Percentiles rank a stretch among this genome's conserved stretches.
Evolutionary conservation across 2,113 vertebrate species (phyloP).

Genomic region (Oxyura jamaicensis): DNA sequence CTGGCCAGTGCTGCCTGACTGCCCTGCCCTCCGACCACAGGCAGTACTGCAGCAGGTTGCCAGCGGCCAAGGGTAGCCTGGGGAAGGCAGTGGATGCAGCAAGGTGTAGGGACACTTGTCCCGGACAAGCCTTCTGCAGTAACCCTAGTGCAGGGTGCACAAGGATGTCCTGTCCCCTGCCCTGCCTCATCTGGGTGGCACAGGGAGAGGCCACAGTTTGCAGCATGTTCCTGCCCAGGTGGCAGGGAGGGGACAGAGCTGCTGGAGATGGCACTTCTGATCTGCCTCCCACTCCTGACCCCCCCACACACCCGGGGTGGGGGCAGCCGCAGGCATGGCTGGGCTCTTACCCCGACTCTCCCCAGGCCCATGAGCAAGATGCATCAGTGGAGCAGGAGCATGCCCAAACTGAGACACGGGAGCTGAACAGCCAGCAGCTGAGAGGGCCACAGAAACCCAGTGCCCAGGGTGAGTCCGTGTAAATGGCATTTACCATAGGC

Average conservation of each 20-base stretch:
- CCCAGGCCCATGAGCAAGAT: constrained; percentile 65
- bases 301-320: too few species aligned
- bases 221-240: rapidly evolving
- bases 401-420: constrained; percentile 51
- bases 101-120: neutral
- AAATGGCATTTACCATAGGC: neutral
- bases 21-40: neutral
- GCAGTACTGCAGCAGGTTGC: neutral
- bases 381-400: constrained; percentile 66
- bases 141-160: neutral
- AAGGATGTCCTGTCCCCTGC: neutral
- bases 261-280: neutral
- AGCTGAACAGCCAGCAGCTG: constrained; percentile 52
- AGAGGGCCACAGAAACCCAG: neutral
- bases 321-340: neutral
- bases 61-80: neutral
- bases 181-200: rapidly evolving
- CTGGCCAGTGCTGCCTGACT: neutral
- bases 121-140: neutral
- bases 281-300: neutral
- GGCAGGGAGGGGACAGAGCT: neutral
- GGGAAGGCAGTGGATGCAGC: neutral
- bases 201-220: neutral
- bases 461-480: neutral
- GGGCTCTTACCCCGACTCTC: neutral